phyloP scores from a whole-genome alignment of 2,113 vertebrate genomes.

The Urocolius indicus region DNA sequence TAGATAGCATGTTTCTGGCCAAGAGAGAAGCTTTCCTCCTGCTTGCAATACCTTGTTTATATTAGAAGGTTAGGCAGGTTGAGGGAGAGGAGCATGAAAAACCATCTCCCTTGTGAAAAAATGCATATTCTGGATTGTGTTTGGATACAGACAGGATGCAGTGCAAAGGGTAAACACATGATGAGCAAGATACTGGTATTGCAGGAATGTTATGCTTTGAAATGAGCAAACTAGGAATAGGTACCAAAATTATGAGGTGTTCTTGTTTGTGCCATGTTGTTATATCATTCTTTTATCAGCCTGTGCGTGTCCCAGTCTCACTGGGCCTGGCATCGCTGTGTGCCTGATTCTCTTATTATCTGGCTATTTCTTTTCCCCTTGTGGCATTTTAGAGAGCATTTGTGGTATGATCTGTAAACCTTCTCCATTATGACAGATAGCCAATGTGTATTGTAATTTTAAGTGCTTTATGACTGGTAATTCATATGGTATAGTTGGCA shows the following conservation, averaged over 20 bases:
- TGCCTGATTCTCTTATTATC: background rate
- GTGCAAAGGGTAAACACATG: background rate
- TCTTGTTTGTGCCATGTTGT: background rate
- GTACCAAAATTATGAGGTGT: background rate
- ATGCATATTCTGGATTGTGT: background rate
- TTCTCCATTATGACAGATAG: background rate
- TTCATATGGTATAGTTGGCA: background rate
- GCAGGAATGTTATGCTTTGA: background rate
- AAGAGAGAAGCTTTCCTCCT: background rate
- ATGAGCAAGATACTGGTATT: background rate
- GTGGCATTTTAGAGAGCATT: background rate
- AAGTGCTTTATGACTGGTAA: background rate
- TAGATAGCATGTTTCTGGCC: background rate
- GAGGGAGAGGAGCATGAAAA: background rate
- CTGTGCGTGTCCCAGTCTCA: background rate
- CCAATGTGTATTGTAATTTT: background rate
- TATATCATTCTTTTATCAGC: background rate
- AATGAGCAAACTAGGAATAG: accelerated
- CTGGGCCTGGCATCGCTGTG: background rate
- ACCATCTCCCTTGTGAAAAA: background rate
- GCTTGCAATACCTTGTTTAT: background rate
- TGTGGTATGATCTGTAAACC: background rate
- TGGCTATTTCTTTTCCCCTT: background rate
- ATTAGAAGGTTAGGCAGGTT: background rate
- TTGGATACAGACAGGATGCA: background rate